Conservation (phyloP, 2,113 vertebrate species). For the Peromyscus californicus region DNA sequence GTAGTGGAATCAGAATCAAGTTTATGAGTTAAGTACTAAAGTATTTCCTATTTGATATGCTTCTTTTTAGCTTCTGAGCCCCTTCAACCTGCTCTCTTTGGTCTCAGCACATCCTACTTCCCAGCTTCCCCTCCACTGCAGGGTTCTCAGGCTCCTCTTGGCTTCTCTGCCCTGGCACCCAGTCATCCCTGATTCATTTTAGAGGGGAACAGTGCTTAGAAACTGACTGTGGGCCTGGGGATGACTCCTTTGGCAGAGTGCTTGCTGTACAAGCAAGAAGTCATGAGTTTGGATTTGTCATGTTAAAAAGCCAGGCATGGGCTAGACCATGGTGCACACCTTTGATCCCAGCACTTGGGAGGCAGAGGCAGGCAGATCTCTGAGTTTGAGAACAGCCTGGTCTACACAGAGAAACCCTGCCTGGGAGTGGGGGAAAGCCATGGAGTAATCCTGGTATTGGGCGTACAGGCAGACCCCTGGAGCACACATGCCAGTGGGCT, state of each 20-base stretch:
- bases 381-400: no score
- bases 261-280: not conserved
- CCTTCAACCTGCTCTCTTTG: not conserved
- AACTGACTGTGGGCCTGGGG: not conserved
- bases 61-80: not conserved
- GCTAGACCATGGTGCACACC: not conserved
- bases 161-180: not conserved
- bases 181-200: not conserved
- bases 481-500: not conserved
- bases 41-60: not conserved
- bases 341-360: no score
- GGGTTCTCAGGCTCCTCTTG: not conserved
- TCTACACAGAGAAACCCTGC: no score
- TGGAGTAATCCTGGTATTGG: no score
- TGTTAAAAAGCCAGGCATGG: not conserved
- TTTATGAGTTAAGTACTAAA: not conserved
- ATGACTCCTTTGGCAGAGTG: not conserved
- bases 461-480: not conserved
- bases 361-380: not conserved
- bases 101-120: not conserved
- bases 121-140: not conserved
- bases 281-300: not conserved
- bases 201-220: not conserved
- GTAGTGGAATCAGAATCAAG: not conserved
- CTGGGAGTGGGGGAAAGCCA: no score